These are phyloP conservation scores for Rotaria sp. DNA, from an alignment of 2,888 invertebrate species.

Conservation along the genomic window DNA sequence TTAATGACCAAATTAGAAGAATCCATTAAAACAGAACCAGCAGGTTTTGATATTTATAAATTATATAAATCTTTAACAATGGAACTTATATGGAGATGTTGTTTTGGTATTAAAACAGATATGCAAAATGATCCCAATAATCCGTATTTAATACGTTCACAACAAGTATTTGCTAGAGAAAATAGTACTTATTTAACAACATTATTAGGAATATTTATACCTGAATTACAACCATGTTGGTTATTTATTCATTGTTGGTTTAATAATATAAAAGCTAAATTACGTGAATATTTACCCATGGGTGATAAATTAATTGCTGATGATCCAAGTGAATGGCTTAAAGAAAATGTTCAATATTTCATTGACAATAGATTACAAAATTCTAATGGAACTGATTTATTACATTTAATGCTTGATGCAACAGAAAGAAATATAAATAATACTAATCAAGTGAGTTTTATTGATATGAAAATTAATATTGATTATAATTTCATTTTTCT, in stretches of 20 bases:
- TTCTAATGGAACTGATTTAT: neutral
- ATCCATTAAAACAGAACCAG: neutral
- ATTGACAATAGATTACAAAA: neutral
- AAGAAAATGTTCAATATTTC: neutral
- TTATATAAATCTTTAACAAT: neutral
- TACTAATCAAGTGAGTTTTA: neutral
- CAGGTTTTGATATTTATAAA: neutral
- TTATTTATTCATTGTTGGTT: neutral
- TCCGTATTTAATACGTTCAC: neutral
- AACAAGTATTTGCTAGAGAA: neutral
- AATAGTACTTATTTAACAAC: neutral
- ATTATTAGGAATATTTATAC: neutral
- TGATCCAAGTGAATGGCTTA: neutral
- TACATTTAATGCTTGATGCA: conserved; percentile 6
- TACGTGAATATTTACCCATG: neutral
- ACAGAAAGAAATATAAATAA: neutral
- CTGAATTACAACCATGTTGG: neutral
- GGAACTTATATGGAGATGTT: neutral
- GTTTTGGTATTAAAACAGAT: neutral
- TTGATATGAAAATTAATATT: neutral
- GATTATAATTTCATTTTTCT: neutral
- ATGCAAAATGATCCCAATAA: neutral
- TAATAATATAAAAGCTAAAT: neutral
- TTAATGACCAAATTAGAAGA: neutral
- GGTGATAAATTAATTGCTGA: neutral